Percentiles rank a stretch among this genome's conserved stretches.
Evolutionary conservation across 64 coral and sea anemone species (phyloP).

Genomic region (Porites australiensis): DNA sequence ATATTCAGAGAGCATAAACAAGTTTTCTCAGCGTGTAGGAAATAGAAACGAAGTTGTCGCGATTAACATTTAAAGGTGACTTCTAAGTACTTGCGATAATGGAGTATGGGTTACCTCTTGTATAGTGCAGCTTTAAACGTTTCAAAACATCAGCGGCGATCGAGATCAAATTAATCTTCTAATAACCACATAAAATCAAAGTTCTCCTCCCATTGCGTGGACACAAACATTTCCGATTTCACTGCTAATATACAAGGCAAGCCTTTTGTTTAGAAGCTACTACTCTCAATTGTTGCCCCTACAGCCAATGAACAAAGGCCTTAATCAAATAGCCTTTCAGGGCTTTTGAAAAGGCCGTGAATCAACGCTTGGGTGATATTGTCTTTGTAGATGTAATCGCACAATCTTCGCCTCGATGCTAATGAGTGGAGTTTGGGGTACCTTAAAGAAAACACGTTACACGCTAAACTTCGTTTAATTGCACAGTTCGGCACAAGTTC

Average conservation of each 20-base stretch:
- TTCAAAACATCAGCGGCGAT: constrained; percentile 33
- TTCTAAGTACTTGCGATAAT: not conserved
- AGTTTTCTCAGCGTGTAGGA: constrained; percentile 7
- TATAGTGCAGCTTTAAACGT: not conserved
- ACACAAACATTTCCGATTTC: constrained; percentile 45
- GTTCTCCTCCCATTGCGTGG: constrained; percentile 62
- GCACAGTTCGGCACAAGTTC: too few species aligned
- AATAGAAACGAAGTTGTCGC: not conserved
- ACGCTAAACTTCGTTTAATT: not conserved
- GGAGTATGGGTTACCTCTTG: constrained; percentile 13
- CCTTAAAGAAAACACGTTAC: not conserved
- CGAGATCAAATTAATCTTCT: constrained; percentile 34
- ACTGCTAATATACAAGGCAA: constrained; percentile 44
- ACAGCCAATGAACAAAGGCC: constrained; percentile 60
- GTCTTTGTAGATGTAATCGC: not conserved
- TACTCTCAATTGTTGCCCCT: constrained; percentile 19
- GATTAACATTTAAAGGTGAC: constrained; percentile 2
- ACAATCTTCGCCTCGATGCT: constrained; percentile 34
- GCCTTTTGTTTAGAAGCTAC: constrained; percentile 55
- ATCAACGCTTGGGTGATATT: constrained; percentile 57
- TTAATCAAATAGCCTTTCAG: constrained; percentile 61
- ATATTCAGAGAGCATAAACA: constrained; percentile 19
- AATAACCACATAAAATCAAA: constrained; percentile 62
- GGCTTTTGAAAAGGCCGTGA: constrained; percentile 6
- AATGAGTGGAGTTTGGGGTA: constrained; percentile 8